These are phyloP conservation scores for Parasteatoda tepidariorum DNA, from an alignment of 1,140 invertebrate species.

Conservation along the genomic window DNA sequence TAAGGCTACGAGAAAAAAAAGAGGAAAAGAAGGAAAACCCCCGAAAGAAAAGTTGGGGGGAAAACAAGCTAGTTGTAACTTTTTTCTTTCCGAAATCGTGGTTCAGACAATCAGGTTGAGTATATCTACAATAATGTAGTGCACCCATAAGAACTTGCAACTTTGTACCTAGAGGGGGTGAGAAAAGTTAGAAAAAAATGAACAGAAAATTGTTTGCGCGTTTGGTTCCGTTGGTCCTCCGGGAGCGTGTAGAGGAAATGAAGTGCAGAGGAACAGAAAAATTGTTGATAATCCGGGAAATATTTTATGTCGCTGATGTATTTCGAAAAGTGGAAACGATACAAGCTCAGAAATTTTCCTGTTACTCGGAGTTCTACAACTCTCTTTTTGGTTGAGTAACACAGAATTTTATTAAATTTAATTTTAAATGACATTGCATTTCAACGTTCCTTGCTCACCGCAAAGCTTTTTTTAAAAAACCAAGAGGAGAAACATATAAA, in stretches of 20 bases:
- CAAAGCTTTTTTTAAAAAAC: too few relatives aligned
- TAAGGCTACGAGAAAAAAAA: not conserved
- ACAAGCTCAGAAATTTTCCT: too few relatives aligned
- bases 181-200: not conserved
- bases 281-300: slow-evolving; percentile 40
- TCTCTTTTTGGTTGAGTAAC: too few relatives aligned
- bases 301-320: slow-evolving; percentile 42
- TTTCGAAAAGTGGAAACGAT: too few relatives aligned
- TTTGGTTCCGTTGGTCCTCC: slow-evolving; percentile 21
- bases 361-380: too few relatives aligned
- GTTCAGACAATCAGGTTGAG: slow-evolving; percentile 35
- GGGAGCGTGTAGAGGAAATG: slow-evolving; percentile 51
- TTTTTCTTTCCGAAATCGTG: not conserved
- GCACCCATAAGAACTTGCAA: not conserved
- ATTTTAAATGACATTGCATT: too few relatives aligned
- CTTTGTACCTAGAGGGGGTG: not conserved
- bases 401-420: too few relatives aligned
- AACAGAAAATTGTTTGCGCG: slow-evolving; percentile 22
- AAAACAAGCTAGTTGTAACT: slow-evolving; percentile 29
- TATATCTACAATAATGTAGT: slow-evolving; percentile 45
- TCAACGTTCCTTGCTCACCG: too few relatives aligned
- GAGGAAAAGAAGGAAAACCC: not conserved
- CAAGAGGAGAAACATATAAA: too few relatives aligned
- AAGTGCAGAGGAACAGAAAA: slow-evolving; percentile 54
- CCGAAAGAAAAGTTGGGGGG: not conserved